These are phyloP conservation scores for Gasteruption jaculator DNA, from an alignment of 2,888 invertebrate genomes.

Conservation along the genomic window DNA sequence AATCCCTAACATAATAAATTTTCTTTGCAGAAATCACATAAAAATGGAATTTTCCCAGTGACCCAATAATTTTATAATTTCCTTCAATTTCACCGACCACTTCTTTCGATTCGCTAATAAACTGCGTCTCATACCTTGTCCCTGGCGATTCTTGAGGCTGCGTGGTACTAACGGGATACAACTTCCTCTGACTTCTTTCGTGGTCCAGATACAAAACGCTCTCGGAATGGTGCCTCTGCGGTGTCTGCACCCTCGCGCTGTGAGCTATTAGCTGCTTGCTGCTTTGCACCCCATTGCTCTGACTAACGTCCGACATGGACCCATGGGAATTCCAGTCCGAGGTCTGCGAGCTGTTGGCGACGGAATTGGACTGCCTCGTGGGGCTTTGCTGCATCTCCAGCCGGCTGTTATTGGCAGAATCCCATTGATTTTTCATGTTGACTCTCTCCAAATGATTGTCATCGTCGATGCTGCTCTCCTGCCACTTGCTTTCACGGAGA, in stretches of 20 bases:
- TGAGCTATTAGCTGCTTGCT: slow-evolving; percentile 67
- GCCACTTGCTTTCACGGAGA: slow-evolving; percentile 36
- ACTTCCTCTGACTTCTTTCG: slow-evolving; percentile 56
- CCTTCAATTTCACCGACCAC: too few species aligned
- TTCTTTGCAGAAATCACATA: too few species aligned
- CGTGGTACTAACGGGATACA: slow-evolving; percentile 69
- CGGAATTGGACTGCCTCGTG: slow-evolving; percentile 24
- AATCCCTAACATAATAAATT: too few species aligned
- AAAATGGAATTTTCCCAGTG: too few species aligned
- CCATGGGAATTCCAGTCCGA: slow-evolving; percentile 38
- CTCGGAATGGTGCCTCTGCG: slow-evolving; percentile 74
- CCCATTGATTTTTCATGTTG: slow-evolving; percentile 26
- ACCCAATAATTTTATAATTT: too few species aligned
- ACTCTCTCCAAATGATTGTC: slow-evolving; percentile 27
- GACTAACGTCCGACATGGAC: slow-evolving; percentile 45
- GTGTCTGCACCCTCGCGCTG: slow-evolving; percentile 71
- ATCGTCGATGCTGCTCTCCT: slow-evolving; percentile 39
- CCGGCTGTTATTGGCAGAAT: slow-evolving; percentile 24
- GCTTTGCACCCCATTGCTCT: slow-evolving; percentile 33
- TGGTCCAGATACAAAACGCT: slow-evolving; percentile 68
- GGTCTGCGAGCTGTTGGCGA: slow-evolving; percentile 23
- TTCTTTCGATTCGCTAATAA: slow-evolving; percentile 1
- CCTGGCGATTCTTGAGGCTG: slow-evolving; percentile 49
- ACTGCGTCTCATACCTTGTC: slow-evolving; percentile 27
- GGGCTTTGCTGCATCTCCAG: slow-evolving; percentile 35